Evolutionary conservation across 2,888 invertebrate genomes (phyloP).

Genomic region (Sialis lutaria): DNA sequence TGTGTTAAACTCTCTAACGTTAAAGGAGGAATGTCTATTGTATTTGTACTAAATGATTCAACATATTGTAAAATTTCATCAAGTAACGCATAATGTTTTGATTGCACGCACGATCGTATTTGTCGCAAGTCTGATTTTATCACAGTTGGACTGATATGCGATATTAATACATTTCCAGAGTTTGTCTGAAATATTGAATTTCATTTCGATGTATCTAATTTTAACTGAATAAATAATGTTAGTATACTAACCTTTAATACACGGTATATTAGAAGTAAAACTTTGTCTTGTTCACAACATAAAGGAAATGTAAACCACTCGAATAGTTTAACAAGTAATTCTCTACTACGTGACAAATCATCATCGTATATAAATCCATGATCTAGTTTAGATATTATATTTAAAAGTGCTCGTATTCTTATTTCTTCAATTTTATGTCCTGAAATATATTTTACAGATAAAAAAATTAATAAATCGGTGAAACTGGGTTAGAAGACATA

Average conservation of each 20-base stretch:
- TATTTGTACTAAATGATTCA: constrained; percentile 21
- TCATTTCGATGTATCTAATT: neutral
- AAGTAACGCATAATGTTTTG: constrained; percentile 23
- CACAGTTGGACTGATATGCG: constrained; percentile 27
- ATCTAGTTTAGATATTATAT: constrained; percentile 37
- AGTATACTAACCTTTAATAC: constrained; percentile 31
- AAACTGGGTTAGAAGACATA: no score
- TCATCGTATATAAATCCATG: constrained; percentile 42
- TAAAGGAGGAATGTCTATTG: constrained; percentile 27
- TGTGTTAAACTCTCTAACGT: constrained; percentile 24
- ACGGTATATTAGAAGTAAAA: constrained; percentile 34
- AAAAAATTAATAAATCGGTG: no score
- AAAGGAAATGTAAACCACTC: constrained; percentile 42
- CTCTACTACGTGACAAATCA: constrained; percentile 36
- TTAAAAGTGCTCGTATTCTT: constrained; percentile 22
- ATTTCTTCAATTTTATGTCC: constrained; percentile 26
- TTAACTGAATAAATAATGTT: neutral
- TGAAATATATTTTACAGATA: constrained; percentile 6
- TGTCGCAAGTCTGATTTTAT: constrained; percentile 26
- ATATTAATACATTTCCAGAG: constrained; percentile 1
- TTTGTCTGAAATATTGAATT: neutral
- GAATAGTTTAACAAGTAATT: constrained; percentile 37
- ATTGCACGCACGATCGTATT: constrained; percentile 25
- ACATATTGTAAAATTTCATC: constrained; percentile 30
- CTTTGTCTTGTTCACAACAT: constrained; percentile 34